Conservation (phyloP, 53 echinoderm and acorn worm genomes). For the Holothuria scabra region DNA sequence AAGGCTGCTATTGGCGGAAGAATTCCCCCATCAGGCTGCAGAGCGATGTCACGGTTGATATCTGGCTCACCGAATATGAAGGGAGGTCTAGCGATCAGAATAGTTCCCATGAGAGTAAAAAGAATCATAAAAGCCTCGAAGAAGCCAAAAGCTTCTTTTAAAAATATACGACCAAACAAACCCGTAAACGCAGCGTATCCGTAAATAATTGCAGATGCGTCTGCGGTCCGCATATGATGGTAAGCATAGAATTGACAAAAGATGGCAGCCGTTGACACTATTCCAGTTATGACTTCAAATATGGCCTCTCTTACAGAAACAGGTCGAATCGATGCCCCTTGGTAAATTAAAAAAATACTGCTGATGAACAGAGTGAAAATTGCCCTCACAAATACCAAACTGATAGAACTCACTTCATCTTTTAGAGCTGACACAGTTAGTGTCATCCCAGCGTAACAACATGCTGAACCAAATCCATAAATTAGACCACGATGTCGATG, state of each 20-base stretch:
- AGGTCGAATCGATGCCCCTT: conserved; percentile 7
- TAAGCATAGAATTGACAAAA: conserved; percentile 48
- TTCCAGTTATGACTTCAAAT: conserved; percentile 15
- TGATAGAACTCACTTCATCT: conserved; percentile 9
- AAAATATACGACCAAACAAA: conserved; percentile 52
- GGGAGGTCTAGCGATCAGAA: conserved; percentile 43
- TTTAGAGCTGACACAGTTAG: background rate
- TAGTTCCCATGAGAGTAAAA: conserved; percentile 21
- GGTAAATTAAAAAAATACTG: background rate
- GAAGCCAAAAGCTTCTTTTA: conserved; percentile 42
- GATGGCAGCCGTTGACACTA: conserved; percentile 25
- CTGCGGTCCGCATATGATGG: conserved; percentile 46
- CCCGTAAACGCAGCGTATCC: conserved; percentile 46
- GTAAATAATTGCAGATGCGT: conserved; percentile 47
- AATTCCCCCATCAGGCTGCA: background rate
- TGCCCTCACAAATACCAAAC: conserved; percentile 19
- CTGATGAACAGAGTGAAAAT: background rate
- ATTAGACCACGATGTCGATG: background rate
- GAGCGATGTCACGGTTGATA: background rate
- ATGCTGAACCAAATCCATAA: background rate
- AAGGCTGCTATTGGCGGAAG: background rate
- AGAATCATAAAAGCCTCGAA: conserved; percentile 39
- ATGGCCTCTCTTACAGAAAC: background rate
- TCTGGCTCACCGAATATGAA: conserved; percentile 44
- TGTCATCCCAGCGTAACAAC: conserved; percentile 31